Evolutionary conservation across 2,888 invertebrate species (phyloP), one percentile per base, ranked within the genome.

Genomic region (Icerya purchasi): DNA sequence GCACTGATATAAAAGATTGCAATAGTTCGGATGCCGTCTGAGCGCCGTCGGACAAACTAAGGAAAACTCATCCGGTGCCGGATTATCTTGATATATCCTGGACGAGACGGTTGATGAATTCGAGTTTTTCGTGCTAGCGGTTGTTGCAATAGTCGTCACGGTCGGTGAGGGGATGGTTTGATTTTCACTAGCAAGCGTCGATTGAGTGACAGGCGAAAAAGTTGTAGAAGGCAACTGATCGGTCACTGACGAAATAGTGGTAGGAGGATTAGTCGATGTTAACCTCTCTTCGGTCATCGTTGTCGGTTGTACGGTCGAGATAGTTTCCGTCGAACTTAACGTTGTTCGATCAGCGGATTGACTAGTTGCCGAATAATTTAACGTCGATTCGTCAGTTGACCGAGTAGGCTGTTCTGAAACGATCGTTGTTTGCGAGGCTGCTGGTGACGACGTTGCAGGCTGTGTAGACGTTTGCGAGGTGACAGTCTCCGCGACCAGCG

Each of bases 1-100:
- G 67, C 88, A 89, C 70, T 88, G 88, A 69, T 89, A 89, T 73
- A 88, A 87, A 66, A 85, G 71, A 67, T 85, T 84, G 67, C 88
- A 88, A 68, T 83, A 81, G 69, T 83, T 84, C 0, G 88, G 86
- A 75, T 89, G 87, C 64, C 86, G 76, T 68, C 78, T 78, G 72
- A 89, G 88, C 50, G 87, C 86, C 3, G 86, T 84, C 8, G 88
- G 88, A 68, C 88, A 89, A 1, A 86, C 78, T 60, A 82, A 77
- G 18, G 81, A 72, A 63, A 81, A 75, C 72, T 88, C 86, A 63
- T 84, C 81, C 21, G 80, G 78, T 57, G 81, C 79, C 10, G 82
- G 73, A 36, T 36, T 14, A 65, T 81, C 71, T 5, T 77, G 73
- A 70, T 78, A 75, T 2, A 59, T 64, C 24, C 61, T 61, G 2